Percentiles rank a stretch among this genome's conserved stretches.
Conservation (phyloP, 2,797 vertebrate genomes). For the Melanotaenia trifasciata region DNA sequence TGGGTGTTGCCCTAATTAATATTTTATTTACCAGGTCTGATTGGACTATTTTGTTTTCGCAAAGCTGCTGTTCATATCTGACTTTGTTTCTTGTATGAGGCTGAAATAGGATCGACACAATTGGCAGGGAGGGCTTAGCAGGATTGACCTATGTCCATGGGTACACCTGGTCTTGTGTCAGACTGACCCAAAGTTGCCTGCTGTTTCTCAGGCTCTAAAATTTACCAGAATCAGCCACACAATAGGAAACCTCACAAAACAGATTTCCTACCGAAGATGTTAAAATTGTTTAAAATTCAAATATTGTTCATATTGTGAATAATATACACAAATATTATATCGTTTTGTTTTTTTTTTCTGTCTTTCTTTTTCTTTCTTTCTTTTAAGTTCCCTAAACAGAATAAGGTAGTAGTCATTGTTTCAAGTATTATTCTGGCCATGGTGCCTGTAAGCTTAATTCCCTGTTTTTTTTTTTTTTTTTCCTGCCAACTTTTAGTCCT, state of each 20-base stretch:
- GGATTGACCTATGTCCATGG: conserved; percentile 51
- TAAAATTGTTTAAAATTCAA: conserved; percentile 11
- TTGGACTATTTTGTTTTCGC: conserved; percentile 29
- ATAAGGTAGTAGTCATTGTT: conserved; percentile 19
- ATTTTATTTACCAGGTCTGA: conserved; percentile 20
- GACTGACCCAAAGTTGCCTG: conserved; percentile 28
- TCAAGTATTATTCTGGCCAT: conserved; percentile 16
- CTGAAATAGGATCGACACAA: conserved; percentile 62
- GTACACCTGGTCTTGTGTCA: conserved; percentile 65
- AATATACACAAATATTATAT: neutral
- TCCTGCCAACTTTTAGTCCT: neutral
- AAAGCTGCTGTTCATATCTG: conserved; percentile 15
- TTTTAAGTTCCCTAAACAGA: conserved; percentile 17
- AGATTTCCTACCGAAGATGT: conserved; percentile 5
- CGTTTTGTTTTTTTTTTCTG: too few species aligned
- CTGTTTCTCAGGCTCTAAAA: conserved; percentile 27
- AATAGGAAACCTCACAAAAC: conserved; percentile 1
- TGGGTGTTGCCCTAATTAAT: conserved; percentile 16
- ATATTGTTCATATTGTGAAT: conserved; percentile 4
- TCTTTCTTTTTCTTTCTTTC: neutral
- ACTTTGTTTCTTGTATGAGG: conserved; percentile 25
- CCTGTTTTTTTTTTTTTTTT: neutral
- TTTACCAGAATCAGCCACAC: conserved; percentile 3
- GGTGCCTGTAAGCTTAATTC: conserved; percentile 13
- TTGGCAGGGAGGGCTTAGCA: conserved; percentile 57